A percentile compares a stretch with the other conserved stretches of the same genome.
Conservation (phyloP, 2,888 invertebrate genomes). For the Dicyrtomina minuta region DNA sequence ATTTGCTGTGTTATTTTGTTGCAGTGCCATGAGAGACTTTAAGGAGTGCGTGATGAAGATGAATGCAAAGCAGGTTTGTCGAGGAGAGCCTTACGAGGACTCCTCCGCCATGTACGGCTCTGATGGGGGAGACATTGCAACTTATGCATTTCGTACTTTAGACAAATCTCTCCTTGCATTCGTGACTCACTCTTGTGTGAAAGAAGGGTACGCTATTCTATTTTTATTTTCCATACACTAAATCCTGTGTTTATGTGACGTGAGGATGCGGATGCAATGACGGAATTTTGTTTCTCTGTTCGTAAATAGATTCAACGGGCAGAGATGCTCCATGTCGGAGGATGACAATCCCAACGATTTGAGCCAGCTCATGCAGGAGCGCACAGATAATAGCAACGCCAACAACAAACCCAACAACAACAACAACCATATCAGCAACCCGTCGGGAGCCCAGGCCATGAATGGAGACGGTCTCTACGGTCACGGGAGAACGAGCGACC, state of each 20-base stretch:
- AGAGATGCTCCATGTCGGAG: not conserved
- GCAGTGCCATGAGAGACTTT: slow-evolving; percentile 27
- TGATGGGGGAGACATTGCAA: slow-evolving; percentile 1
- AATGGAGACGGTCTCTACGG: too few relatives aligned
- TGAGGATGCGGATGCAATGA: too few relatives aligned
- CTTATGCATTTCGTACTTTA: slow-evolving; percentile 14
- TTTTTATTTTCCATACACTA: not conserved
- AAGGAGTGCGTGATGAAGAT: slow-evolving; percentile 28
- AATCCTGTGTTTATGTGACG: too few relatives aligned
- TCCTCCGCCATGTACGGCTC: not conserved
- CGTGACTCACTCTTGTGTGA: slow-evolving; percentile 25
- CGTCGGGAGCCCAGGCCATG: too few relatives aligned
- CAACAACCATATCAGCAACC: too few relatives aligned
- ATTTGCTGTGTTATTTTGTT: not conserved
- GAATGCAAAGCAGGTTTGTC: slow-evolving; percentile 19
- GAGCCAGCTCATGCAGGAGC: not conserved
- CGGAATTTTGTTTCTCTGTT: too few relatives aligned
- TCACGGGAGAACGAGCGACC: too few relatives aligned
- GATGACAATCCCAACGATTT: not conserved
- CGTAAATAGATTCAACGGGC: slow-evolving; percentile 2
- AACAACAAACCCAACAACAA: not conserved
- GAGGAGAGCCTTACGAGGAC: slow-evolving; percentile 1
- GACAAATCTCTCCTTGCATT: slow-evolving; percentile 28
- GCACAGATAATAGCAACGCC: too few relatives aligned
- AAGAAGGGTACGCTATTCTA: slow-evolving; percentile 26